Base-by-base conservation (phyloP, 1,140 invertebrate species). In the Halotydeus destructor region DNA sequence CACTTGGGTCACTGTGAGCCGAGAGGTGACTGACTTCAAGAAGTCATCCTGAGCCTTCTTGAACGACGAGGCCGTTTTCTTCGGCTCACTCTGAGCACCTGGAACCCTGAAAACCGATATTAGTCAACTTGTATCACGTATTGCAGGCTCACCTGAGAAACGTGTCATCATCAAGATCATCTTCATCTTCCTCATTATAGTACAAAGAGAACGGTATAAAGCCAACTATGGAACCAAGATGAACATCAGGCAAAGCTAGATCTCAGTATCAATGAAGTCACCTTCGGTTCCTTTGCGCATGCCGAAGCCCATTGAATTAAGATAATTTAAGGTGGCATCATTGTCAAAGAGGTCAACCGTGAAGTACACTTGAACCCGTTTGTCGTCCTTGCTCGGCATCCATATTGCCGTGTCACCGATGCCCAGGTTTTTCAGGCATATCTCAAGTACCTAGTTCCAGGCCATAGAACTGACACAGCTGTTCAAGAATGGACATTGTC, bases 1-100 rank as follows among this genome's bases (percentile, higher is more conserved):
- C 1, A 85, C 78, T 57, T 63, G 59, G 21, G 78, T 76, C 21
- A 84, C 78, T 5, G 78, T 79, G 47, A 83, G 59, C 54, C 81
- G 74, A 12, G 78, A 77, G 22, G 59, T 63, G 12, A 63, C 58
- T 16, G 59, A 63, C 42, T 61, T 59, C 5, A 57, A 45, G 45
- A 64, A 64, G 43, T 61, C 54, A 38, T 52, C 53, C 39, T 54
- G 49, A 33, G 52, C 46, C 1, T 47, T 48, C 37, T 50, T 50
- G 21, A 54, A 48, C 4, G 16, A n/a, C n/a, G n/a, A n/a, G n/a
- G n/a, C n/a, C n/a, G n/a, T n/a, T n/a, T n/a, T n/a, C n/a, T n/a
- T n/a, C n/a, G n/a, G n/a, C n/a, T n/a, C n/a, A n/a, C n/a, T n/a
- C n/a, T n/a, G n/a, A n/a, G n/a, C n/a, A n/a, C n/a, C n/a, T n/a